Evolutionary conservation across 2,113 vertebrate species (phyloP).

Genomic region (Benitochromis conjunctus): DNA sequence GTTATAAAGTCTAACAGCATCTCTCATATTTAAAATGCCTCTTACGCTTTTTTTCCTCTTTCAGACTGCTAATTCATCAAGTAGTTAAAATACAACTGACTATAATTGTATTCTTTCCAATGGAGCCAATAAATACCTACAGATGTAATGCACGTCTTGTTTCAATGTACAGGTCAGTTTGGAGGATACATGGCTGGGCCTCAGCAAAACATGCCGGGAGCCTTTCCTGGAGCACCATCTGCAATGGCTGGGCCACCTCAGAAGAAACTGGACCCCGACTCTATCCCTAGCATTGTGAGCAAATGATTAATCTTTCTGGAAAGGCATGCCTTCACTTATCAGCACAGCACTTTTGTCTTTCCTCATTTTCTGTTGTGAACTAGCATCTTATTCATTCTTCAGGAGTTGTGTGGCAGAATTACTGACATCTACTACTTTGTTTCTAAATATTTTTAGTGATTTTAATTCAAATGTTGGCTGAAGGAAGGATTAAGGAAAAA

Average conservation of each 20-base stretch:
- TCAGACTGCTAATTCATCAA: background rate
- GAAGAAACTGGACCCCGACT: slow-evolving; percentile 89
- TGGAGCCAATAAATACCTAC: background rate
- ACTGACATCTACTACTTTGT: background rate
- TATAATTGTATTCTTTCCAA: background rate
- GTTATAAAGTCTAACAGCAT: background rate
- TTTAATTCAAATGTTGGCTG: background rate
- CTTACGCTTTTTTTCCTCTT: background rate
- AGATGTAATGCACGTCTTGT: background rate
- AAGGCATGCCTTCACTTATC: background rate
- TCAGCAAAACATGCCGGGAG: slow-evolving; percentile 79
- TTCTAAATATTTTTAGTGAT: background rate
- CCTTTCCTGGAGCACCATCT: slow-evolving; percentile 75
- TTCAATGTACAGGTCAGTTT: slow-evolving; percentile 70
- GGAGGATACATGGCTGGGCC: slow-evolving; percentile 80
- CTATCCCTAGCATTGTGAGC: slow-evolving; percentile 90
- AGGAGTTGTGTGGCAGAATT: background rate
- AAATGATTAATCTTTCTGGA: background rate
- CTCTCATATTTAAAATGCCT: background rate
- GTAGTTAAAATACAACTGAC: background rate
- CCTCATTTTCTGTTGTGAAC: background rate
- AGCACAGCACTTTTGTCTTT: background rate
- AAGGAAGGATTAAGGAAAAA: background rate
- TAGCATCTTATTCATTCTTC: background rate
- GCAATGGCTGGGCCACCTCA: slow-evolving; percentile 80